Evolutionary conservation across 1,140 invertebrate species (phyloP), one percentile per base, ranked within the genome.

Genomic region (Brachionus calyciflorus): DNA sequence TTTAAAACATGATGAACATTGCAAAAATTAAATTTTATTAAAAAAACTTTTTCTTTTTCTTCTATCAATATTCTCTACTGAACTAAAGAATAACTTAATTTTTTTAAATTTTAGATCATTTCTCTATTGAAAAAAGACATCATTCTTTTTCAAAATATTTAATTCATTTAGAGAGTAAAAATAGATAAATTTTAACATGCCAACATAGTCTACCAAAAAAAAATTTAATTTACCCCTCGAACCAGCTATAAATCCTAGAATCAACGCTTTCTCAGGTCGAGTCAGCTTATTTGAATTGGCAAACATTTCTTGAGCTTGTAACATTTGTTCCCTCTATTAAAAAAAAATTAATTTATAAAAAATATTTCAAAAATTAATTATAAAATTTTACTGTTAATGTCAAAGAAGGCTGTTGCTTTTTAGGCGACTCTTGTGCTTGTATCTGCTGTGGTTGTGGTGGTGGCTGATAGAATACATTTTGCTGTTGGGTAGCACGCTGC

Each of bases 281-380:
- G 94, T 96, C 46, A 97, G 93, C 84, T 92, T 91, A 83, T 97
- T 97, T 30, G 94, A 94, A 79, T 91, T 94, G 76, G 91, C 88
- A 87, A 98, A 98, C 92, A 97, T 96, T 84, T 97, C 93, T 85
- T 96, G 93, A 1, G 94, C 94, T 85, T 96, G 93, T 80, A 93
- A 86, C 90, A 97, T 95, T 90, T 96, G 93, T 84, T 96, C 94
- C 82, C 92, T 90, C 86, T 87, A 79, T 44, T 81, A 81, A 76
- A 33, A 77, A 28, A 63, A 60, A 68, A 78, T 30, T 49, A 12
- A 51, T 40, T 28, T 17, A 26, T 26, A 44, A 6, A 21, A 24
- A 19, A 53, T n/a, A 73, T 40, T 10, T 24, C 5, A 26, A 30
- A 21, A 5, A 28, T 5, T 30, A 46, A 12, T 48, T 49, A 19